These are phyloP conservation scores for Pandion haliaetus DNA, from an alignment of 2,113 vertebrate species.

Conservation along the genomic window DNA sequence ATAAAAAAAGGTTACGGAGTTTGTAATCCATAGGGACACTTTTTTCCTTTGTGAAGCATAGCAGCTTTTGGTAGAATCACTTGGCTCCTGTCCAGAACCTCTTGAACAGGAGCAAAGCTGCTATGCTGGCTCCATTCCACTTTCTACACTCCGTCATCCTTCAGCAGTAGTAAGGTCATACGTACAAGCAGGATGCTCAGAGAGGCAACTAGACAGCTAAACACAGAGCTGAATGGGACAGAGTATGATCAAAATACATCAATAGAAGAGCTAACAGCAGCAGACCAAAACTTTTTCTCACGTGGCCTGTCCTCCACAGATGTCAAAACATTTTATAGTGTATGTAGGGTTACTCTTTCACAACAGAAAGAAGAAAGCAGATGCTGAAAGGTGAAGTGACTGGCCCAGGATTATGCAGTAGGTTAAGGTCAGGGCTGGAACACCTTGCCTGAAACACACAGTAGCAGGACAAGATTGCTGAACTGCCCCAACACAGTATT, in stretches of 20 bases:
- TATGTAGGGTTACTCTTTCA: not conserved
- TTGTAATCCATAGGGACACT: conserved; percentile 16
- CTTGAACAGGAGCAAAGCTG: conserved; percentile 7
- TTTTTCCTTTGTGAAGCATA: not conserved
- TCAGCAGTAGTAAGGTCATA: conserved; percentile 39
- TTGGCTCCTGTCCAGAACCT: conserved; percentile 19
- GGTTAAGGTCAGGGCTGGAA: not conserved
- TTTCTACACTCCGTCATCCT: not conserved
- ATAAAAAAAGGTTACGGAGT: conserved; percentile 7
- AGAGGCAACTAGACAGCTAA: not conserved
- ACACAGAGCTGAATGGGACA: not conserved
- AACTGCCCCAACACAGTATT: not conserved
- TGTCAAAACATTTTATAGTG: not conserved
- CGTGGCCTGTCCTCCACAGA: not conserved
- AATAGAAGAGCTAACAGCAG: not conserved
- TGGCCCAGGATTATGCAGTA: not conserved
- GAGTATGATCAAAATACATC: not conserved
- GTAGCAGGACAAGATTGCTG: not conserved
- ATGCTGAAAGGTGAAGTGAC: not conserved
- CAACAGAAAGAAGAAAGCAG: not conserved
- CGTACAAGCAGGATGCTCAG: not conserved
- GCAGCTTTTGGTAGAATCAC: conserved; percentile 2
- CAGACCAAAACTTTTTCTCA: not conserved
- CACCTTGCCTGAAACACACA: not conserved
- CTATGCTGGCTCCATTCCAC: not conserved